Percentiles rank a stretch among this genome's conserved stretches.
These are phyloP conservation scores for Serranus cabrilla DNA, from an alignment of 2,797 vertebrate species.

Conservation along the genomic window DNA sequence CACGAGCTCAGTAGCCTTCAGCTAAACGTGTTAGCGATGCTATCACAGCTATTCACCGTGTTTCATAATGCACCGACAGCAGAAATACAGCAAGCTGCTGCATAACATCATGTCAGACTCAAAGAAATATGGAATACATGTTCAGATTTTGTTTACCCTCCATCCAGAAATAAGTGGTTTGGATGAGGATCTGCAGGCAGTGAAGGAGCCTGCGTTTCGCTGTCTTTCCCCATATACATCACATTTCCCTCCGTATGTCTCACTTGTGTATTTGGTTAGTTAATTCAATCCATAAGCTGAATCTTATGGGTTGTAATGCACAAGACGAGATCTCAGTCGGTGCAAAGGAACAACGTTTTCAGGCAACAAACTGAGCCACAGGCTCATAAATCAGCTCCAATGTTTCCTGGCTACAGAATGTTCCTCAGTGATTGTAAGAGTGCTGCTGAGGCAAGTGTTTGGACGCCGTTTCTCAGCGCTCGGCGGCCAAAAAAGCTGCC, in stretches of 20 bases:
- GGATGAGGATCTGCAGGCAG: slow-evolving; percentile 33
- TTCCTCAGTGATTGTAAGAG: slow-evolving; percentile 39
- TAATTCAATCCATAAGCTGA: slow-evolving; percentile 39
- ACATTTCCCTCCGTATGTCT: slow-evolving; percentile 2
- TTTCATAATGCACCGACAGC: neutral
- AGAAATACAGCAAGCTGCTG: neutral
- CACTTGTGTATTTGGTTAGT: slow-evolving; percentile 1
- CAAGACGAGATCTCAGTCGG: slow-evolving; percentile 3
- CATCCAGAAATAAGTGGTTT: slow-evolving; percentile 41
- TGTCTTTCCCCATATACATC: slow-evolving; percentile 18
- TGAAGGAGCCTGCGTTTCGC: slow-evolving; percentile 4
- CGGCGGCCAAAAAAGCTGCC: slow-evolving; percentile 28
- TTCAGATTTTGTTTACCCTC: slow-evolving; percentile 40
- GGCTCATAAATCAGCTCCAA: slow-evolving; percentile 48
- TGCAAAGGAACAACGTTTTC: slow-evolving; percentile 39
- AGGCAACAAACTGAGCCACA: slow-evolving; percentile 37
- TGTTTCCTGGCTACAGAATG: slow-evolving; percentile 59
- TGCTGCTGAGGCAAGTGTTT: slow-evolving; percentile 43
- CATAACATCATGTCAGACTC: slow-evolving; percentile 4
- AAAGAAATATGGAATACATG: slow-evolving; percentile 17
- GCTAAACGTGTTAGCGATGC: neutral
- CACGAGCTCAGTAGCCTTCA: neutral
- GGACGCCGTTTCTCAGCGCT: slow-evolving; percentile 16
- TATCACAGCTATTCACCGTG: slow-evolving; percentile 5
- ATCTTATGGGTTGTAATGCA: slow-evolving; percentile 22